phyloP scores from a whole-genome alignment of 2,113 vertebrate genomes.

The Uria lomvia region DNA sequence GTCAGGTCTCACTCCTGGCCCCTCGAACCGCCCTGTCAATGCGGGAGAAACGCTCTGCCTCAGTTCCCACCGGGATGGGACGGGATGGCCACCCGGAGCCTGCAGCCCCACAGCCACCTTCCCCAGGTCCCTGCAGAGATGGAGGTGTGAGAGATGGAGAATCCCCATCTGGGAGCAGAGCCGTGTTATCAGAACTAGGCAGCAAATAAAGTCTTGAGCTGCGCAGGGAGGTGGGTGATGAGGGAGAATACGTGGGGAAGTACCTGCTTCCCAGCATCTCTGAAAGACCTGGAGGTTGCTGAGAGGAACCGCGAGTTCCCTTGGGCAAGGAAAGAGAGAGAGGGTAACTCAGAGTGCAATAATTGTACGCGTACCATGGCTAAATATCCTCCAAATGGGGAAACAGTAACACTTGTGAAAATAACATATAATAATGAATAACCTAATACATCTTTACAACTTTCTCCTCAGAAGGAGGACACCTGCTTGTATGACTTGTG shows the following conservation, averaged over 20 bases:
- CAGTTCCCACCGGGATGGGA: background rate
- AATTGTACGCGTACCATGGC: background rate
- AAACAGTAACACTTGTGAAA: background rate
- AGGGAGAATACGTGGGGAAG: background rate
- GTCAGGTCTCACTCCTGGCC: background rate
- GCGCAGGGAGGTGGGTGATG: background rate
- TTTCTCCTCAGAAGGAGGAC: background rate
- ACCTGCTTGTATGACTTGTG: background rate
- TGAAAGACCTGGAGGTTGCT: background rate
- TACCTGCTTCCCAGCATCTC: background rate
- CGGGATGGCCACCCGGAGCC: background rate
- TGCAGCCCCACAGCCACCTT: background rate
- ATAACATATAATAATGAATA: background rate
- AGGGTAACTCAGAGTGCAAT: background rate
- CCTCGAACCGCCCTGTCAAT: background rate
- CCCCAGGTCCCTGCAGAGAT: background rate
- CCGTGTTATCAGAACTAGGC: background rate
- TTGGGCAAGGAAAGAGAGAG: background rate
- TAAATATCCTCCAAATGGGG: background rate
- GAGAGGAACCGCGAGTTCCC: background rate
- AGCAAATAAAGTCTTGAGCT: background rate
- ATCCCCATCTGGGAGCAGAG: background rate
- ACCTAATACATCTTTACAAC: background rate
- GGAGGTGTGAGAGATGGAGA: background rate
- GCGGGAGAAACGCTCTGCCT: background rate